These are phyloP conservation scores for Microplitis mediator DNA, from an alignment of 1,140 invertebrate species.

Conservation along the genomic window DNA sequence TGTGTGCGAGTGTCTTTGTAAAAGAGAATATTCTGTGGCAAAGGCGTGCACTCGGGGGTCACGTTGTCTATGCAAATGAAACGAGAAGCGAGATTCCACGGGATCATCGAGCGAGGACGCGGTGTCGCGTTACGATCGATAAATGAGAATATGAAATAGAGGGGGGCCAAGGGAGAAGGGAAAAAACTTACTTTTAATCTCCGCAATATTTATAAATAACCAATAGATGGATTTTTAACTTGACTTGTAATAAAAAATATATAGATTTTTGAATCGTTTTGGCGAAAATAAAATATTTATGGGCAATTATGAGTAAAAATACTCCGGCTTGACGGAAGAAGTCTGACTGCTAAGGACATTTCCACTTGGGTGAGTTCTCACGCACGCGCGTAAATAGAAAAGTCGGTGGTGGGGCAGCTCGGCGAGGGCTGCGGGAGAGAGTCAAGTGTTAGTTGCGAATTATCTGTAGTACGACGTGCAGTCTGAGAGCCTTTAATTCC, in stretches of 20 bases:
- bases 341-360: no score
- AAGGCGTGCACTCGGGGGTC: slow-evolving; percentile 33
- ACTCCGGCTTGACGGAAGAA: background rate
- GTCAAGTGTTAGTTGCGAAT: background rate
- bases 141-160: slow-evolving; percentile 12
- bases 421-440: background rate
- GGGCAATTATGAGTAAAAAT: no score
- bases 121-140: slow-evolving; percentile 31
- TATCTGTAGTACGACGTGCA: no score
- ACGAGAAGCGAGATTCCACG: slow-evolving; percentile 33
- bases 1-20: background rate
- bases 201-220: no score
- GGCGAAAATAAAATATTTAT: no score
- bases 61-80: slow-evolving; percentile 47
- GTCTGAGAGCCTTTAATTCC: no score
- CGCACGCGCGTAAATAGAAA: no score
- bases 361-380: no score
- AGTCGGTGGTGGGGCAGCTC: no score
- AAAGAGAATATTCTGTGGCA: slow-evolving; percentile 5
- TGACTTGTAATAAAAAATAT: background rate
- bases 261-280: background rate
- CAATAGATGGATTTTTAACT: no score
- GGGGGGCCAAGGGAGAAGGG: no score
- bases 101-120: slow-evolving; percentile 28
- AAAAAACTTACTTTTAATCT: no score